Percentiles rank a stretch among this genome's conserved stretches.
phyloP scores from a whole-genome alignment of 2,888 invertebrate genomes.

The Metopia argyrocephala region DNA sequence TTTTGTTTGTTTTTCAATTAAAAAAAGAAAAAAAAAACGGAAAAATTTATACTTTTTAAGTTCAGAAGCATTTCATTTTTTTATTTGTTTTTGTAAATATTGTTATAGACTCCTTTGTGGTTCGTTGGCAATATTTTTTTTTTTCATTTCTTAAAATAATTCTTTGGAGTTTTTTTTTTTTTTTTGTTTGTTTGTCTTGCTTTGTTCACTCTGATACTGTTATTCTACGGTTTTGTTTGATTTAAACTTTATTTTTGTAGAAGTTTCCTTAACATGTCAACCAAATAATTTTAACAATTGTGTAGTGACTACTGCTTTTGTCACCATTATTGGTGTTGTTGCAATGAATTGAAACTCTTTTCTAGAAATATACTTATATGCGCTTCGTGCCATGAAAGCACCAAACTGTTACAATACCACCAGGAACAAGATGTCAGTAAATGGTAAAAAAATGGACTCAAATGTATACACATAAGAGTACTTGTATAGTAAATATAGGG shows the following conservation, averaged over 20 bases:
- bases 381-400: conserved; percentile 25
- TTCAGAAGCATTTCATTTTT: too few species aligned
- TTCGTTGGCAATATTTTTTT: too few species aligned
- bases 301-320: conserved; percentile 9
- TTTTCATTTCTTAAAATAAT: too few species aligned
- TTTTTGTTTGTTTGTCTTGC: too few species aligned
- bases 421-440: conserved; percentile 58
- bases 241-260: conserved; percentile 16
- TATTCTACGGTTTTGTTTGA: conserved; percentile 16
- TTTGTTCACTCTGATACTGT: too few species aligned
- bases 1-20: too few species aligned
- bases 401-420: conserved; percentile 59
- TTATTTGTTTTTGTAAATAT: too few species aligned
- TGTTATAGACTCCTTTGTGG: too few species aligned
- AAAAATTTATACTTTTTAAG: too few species aligned
- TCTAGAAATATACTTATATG: background rate
- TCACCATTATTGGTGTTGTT: background rate
- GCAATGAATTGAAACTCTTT: background rate
- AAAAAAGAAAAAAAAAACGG: too few species aligned
- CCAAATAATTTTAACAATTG: conserved; percentile 46
- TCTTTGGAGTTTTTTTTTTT: too few species aligned
- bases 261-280: conserved; percentile 47
- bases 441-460: background rate
- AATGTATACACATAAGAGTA: background rate
- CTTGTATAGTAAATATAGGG: background rate